Percentiles rank a stretch among this genome's conserved stretches.
Conservation (phyloP, 2,888 invertebrate genomes). For the Syritta pipiens region DNA sequence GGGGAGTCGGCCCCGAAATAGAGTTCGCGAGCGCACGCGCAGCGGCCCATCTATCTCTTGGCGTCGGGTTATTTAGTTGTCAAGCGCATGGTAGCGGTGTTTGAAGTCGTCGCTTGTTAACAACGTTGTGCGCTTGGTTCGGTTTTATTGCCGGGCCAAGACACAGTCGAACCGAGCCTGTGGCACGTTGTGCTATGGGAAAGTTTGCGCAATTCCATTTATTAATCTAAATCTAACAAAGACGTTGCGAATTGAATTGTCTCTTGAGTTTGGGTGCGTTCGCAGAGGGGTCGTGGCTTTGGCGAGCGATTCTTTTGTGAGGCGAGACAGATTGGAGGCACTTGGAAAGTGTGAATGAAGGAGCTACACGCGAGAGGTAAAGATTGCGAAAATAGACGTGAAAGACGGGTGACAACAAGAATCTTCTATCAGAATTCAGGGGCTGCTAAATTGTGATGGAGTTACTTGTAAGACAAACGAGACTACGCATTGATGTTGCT, state of each 20-base stretch:
- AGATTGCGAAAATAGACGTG: too few relatives aligned
- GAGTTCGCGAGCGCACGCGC: slow-evolving; percentile 28
- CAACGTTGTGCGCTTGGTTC: background rate
- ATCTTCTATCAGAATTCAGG: too few relatives aligned
- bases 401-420: too few relatives aligned
- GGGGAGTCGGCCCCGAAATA: slow-evolving; percentile 41
- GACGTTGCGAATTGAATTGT: slow-evolving; percentile 4
- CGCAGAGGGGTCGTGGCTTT: slow-evolving; percentile 7
- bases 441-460: too few relatives aligned
- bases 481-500: too few relatives aligned
- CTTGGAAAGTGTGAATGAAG: background rate
- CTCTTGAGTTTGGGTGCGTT: slow-evolving; percentile 19
- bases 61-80: slow-evolving; percentile 59
- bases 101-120: too few relatives aligned
- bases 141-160: background rate
- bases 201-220: slow-evolving; percentile 54
- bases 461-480: too few relatives aligned
- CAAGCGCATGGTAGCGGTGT: too few relatives aligned
- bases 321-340: slow-evolving; percentile 5
- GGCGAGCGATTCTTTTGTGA: background rate
- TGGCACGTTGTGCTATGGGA: slow-evolving; percentile 28
- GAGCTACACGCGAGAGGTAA: background rate
- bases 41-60: slow-evolving; percentile 32
- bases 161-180: background rate
- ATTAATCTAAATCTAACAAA: slow-evolving; percentile 45